Percentiles rank a stretch among this genome's conserved stretches.
phyloP scores from a whole-genome alignment of 2,888 invertebrate genomes.

The Clunio marinus region DNA sequence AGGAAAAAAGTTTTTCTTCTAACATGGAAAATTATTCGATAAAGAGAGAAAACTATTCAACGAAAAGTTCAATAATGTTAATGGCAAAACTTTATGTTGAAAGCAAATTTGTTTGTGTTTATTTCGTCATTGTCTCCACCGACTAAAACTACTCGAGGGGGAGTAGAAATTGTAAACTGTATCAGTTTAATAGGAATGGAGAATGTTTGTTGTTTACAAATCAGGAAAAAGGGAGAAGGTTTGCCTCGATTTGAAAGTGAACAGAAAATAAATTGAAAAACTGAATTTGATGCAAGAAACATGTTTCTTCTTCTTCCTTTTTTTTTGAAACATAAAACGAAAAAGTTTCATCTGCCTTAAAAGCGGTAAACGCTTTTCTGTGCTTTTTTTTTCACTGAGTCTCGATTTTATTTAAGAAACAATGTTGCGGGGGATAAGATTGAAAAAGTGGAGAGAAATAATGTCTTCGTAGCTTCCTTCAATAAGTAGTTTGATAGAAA shows the following conservation, averaged over 20 bases:
- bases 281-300: conserved; percentile 21
- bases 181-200: background rate
- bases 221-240: too few species aligned
- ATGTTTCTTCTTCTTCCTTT: background rate
- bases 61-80: conserved; percentile 20
- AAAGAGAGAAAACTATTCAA: background rate
- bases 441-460: background rate
- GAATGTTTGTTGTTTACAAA: background rate
- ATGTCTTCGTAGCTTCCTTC: background rate
- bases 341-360: too few species aligned
- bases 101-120: background rate
- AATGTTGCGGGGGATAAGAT: conserved; percentile 12
- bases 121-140: background rate
- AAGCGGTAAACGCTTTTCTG: background rate
- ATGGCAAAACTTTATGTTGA: background rate
- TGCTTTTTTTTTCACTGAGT: background rate
- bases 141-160: too few species aligned
- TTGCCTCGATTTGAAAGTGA: background rate
- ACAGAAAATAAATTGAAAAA: conserved; percentile 19
- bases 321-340: background rate
- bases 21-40: background rate
- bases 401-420: background rate
- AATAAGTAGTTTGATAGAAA: background rate
- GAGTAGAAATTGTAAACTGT: conserved; percentile 17
- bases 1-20: conserved; percentile 9